phyloP scores from a whole-genome alignment of 2,113 vertebrate genomes.

The Monopterus albus region DNA sequence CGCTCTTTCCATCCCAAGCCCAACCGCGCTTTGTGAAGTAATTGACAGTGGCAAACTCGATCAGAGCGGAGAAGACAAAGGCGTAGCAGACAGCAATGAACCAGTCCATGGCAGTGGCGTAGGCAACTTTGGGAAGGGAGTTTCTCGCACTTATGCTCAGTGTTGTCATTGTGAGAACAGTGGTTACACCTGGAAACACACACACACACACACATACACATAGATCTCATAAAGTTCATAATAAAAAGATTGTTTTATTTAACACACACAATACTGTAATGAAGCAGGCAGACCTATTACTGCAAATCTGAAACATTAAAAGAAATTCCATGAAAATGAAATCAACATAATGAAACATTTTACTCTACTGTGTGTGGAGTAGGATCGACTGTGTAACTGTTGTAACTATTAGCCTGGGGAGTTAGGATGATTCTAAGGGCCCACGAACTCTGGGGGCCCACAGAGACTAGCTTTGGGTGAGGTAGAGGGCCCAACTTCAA shows the following conservation, averaged over 20 bases:
- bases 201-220: no score
- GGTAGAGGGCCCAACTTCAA: no score
- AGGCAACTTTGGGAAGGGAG: slow-evolving; percentile 97
- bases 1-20: slow-evolving; percentile 98
- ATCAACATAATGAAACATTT: neutral
- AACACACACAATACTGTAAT: neutral
- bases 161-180: slow-evolving; percentile 98
- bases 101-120: slow-evolving; percentile 99
- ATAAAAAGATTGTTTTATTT: neutral
- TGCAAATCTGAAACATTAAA: no score
- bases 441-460: no score
- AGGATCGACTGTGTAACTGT: no score
- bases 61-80: slow-evolving; percentile 97
- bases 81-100: slow-evolving; percentile 99
- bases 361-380: no score
- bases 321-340: no score
- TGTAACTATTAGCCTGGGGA: no score
- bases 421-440: no score
- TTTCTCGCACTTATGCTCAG: slow-evolving; percentile 96
- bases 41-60: slow-evolving; percentile 98
- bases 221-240: neutral
- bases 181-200: slow-evolving; percentile 90
- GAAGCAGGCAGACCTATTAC: no score
- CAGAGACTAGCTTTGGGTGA: no score
- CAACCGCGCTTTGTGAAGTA: slow-evolving; percentile 99